phyloP scores from a whole-genome alignment of 1,140 invertebrate species.

The Maconellicoccus hirsutus region DNA sequence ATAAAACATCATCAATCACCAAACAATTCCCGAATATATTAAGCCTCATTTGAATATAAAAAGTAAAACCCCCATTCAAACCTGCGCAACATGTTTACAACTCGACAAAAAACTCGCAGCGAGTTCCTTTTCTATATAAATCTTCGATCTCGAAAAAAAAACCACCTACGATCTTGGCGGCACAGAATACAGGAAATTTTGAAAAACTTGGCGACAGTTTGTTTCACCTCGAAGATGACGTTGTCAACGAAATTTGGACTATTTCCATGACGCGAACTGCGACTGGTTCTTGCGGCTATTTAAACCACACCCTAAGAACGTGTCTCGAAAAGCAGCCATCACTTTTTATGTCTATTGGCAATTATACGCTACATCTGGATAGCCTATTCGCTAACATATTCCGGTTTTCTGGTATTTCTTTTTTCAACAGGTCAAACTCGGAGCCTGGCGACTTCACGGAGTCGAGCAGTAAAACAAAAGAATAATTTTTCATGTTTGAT shows the following conservation, averaged over 20 bases:
- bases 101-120: neutral
- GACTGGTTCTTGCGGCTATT: neutral
- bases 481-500: too few species aligned
- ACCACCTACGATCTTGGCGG: too few species aligned
- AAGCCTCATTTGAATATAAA: conserved; percentile 11
- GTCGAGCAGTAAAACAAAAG: too few species aligned
- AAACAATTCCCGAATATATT: neutral
- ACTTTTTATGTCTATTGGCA: neutral
- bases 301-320: neutral
- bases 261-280: too few species aligned
- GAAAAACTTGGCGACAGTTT: too few species aligned
- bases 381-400: neutral
- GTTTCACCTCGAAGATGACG: too few species aligned
- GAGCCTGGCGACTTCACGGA: too few species aligned
- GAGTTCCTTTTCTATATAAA: too few species aligned
- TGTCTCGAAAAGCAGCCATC: neutral
- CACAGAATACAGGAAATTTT: too few species aligned
- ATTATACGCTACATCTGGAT: neutral
- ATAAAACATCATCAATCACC: too few species aligned
- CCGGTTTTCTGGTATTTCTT: conserved; percentile 1
- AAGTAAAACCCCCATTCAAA: neutral
- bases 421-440: neutral
- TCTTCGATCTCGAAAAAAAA: too few species aligned
- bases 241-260: too few species aligned
- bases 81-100: neutral